Base-by-base conservation (phyloP, 1,140 invertebrate species). In the Manduca sexta region DNA sequence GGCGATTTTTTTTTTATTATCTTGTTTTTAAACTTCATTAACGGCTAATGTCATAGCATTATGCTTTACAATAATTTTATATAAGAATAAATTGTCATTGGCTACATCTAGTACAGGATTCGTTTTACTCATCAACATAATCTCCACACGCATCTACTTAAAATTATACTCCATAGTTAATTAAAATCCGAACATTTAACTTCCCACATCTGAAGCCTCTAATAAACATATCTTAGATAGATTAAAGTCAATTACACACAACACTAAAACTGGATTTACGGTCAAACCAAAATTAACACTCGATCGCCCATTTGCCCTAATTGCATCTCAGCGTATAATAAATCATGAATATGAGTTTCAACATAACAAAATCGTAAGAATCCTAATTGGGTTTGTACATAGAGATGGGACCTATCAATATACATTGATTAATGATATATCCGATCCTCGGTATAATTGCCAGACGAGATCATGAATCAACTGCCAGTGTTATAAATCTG, bases 381-480 rank as follows among this genome's bases (percentile, higher is more conserved):
- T 76, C 69, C 66, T 84, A 81, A 84, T 83, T 84, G 79, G 77
- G 72, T 80, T 66, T 71, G 73, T 80, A 70, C 67, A 60, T 69
- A 76, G 60, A 60, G 61, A 64, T 43, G 41, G 64, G 56, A 74
- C 64, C 78, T 82, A 84, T 83, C 81, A 78, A 80, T 84, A 82
- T 77, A 66, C 52, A 66, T 70, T 84, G 81, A 84, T 84, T 84
- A 80, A 84, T 84, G 75, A 69, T 74, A 84, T 81, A 61, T 54
- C 58, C 64, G 59, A 63, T 64, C 68, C 65, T 56, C 62, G 65
- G 46, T 77, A 74, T 81, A 83, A 81, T 82, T 81, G 74, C 76
- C 56, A 69, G 64, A 50, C 62, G 62, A 64, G 64, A 58, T 74
- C 76, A 82, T 82, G 81, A 82, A 84, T 84, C 78, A 84, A 82